Base-by-base conservation (phyloP, 2,888 invertebrate species). In the Ferrisia virgata region DNA sequence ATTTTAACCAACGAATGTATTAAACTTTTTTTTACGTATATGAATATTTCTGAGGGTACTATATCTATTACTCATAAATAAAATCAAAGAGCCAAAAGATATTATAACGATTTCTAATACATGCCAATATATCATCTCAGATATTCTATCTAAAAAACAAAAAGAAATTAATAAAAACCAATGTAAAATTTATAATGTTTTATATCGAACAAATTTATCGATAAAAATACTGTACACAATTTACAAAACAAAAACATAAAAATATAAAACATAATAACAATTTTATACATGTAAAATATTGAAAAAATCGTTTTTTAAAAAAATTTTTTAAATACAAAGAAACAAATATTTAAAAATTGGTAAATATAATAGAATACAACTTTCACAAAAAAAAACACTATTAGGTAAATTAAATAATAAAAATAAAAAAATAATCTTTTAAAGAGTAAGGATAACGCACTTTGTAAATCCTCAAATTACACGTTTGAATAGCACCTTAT, bases 191-290 rank as follows among this genome's bases (percentile, higher is more conserved):
- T 53, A 53, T 43, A 53, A 80, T 81, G 33, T 81, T 81, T 81
- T 81, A 81, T 81, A 81, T 81, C 81, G 81, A 81, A 81, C 81
- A 64, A 81, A 81, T 81, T 81, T 64, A 81, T 81, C 81, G 64
- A 81, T 64, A 64, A 81, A 81, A 81, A 81, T 81, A 81, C 81
- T 81, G 47, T 81, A 81, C 81, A 81, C 15, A 64, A 36, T 81
- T 39, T 81, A 81, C 28, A 53, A 33, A 64, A 81, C 31, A 64
- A 64, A 81, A 81, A 64, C 11, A 81, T 25, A 28, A 58, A 33
- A 25, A 81, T 81, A 58, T 64, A 81, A 81, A 81, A 81, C 81
- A 81, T 64, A 81, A 81, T 53, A 18, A 81, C 28, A 81, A 25
- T 36, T 81, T 64, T 81, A 22, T 81, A 81, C 81, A 81, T 36